Conservation (phyloP, 2,797 vertebrate species). For the Clangula hyemalis region DNA sequence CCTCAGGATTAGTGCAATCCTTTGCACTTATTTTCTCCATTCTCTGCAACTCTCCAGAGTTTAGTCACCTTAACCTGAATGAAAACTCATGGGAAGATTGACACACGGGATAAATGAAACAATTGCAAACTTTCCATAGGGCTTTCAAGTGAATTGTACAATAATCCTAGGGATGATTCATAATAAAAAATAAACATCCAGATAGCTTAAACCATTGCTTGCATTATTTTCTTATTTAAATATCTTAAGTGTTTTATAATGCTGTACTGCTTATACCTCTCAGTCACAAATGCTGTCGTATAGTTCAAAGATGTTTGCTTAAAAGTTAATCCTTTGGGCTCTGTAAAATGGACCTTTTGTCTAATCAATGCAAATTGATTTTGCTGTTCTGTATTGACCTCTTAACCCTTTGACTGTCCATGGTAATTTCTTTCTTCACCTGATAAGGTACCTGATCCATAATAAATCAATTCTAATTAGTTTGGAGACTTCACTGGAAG, state of each 20-base stretch:
- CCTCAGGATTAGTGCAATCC: constrained; percentile 20
- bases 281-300: constrained; percentile 76
- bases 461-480: constrained; percentile 99
- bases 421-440: constrained; percentile 94
- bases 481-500: constrained; percentile 82
- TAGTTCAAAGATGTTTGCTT: constrained; percentile 91
- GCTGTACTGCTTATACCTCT: constrained; percentile 68
- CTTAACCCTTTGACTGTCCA: constrained; percentile 88
- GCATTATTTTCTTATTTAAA: constrained; percentile 72
- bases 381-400: constrained; percentile 96
- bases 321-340: constrained; percentile 95
- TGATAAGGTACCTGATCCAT: constrained; percentile 99
- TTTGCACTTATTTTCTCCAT: constrained; percentile 3
- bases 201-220: constrained; percentile 69
- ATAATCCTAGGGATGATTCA: constrained; percentile 70
- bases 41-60: constrained; percentile 38
- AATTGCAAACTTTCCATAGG: constrained; percentile 66
- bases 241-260: constrained; percentile 74
- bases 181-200: constrained; percentile 74
- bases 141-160: constrained; percentile 67
- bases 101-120: constrained; percentile 65
- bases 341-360: constrained; percentile 97
- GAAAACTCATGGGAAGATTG: constrained; percentile 59
- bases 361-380: constrained; percentile 99
- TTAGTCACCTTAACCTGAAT: constrained; percentile 64